Percentiles rank a stretch among this genome's conserved stretches.
Evolutionary conservation across 2,888 invertebrate species (phyloP).

Genomic region (Chymomyza fuscimana): DNA sequence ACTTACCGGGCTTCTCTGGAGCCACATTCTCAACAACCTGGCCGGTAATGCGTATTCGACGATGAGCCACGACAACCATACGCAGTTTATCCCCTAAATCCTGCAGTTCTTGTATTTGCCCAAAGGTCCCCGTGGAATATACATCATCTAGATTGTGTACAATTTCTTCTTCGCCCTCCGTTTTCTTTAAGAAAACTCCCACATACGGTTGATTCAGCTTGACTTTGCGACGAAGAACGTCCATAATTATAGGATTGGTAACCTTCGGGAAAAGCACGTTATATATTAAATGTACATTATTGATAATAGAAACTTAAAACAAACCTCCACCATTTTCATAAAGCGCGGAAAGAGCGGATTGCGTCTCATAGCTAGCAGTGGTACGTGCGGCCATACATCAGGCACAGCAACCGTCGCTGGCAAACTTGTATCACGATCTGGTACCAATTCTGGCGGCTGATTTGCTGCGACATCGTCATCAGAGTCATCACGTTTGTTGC

Average conservation of each 20-base stretch:
- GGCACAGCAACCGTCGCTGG: slow-evolving; percentile 96
- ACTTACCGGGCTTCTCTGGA: slow-evolving; percentile 78
- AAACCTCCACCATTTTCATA: slow-evolving; percentile 96
- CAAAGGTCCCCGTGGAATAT: slow-evolving; percentile 95
- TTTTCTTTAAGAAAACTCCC: slow-evolving; percentile 96
- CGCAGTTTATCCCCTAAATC: slow-evolving; percentile 94
- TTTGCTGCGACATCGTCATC: slow-evolving; percentile 49
- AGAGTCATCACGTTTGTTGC: slow-evolving; percentile 49
- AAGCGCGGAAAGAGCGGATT: slow-evolving; percentile 99
- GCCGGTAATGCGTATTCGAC: slow-evolving; percentile 90
- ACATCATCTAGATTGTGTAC: slow-evolving; percentile 92
- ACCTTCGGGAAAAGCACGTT: slow-evolving; percentile 82
- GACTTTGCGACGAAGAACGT: slow-evolving; percentile 94
- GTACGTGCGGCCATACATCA: slow-evolving; percentile 97
- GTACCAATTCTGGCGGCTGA: slow-evolving; percentile 50
- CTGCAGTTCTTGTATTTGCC: slow-evolving; percentile 98
- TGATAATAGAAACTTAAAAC: slow-evolving; percentile 3
- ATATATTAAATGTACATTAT: slow-evolving; percentile 21
- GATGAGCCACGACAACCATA: slow-evolving; percentile 96
- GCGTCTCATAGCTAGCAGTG: slow-evolving; percentile 94
- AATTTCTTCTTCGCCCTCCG: slow-evolving; percentile 92
- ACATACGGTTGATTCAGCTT: slow-evolving; percentile 97
- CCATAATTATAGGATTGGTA: slow-evolving; percentile 91
- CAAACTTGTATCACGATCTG: slow-evolving; percentile 78
- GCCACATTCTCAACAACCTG: slow-evolving; percentile 88